Conservation (phyloP, 2,797 vertebrate species). For the Lates japonicus region DNA sequence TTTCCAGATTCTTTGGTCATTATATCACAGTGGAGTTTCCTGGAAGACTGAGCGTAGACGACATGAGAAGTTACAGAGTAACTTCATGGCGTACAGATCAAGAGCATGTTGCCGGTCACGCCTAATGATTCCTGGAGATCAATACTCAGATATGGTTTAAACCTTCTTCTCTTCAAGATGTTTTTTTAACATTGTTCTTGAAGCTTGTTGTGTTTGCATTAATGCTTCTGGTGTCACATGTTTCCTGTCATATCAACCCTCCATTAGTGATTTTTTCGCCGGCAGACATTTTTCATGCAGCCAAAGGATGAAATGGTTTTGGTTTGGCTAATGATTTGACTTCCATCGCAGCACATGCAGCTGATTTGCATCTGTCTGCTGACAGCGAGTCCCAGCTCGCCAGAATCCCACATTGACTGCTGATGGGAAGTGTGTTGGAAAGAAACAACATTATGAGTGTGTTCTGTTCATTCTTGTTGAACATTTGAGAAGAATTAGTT, state of each 20-base stretch:
- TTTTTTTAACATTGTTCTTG: neutral
- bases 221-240: neutral
- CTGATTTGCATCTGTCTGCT: slow-evolving; percentile 70
- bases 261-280: neutral
- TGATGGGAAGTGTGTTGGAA: neutral
- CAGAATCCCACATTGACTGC: neutral
- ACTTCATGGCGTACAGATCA: slow-evolving; percentile 46
- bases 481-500: neutral
- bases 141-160: slow-evolving; percentile 67
- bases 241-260: neutral
- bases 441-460: neutral
- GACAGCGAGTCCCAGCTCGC: slow-evolving; percentile 37
- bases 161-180: neutral
- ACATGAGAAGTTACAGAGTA: slow-evolving; percentile 73
- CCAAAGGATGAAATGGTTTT: slow-evolving; percentile 34
- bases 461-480: neutral
- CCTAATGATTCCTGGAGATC: slow-evolving; percentile 73
- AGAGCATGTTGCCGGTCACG: slow-evolving; percentile 36
- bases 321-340: slow-evolving; percentile 78
- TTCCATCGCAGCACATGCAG: slow-evolving; percentile 57
- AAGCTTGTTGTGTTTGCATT: neutral
- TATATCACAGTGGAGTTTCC: slow-evolving; percentile 47
- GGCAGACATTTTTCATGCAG: slow-evolving; percentile 18
- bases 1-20: slow-evolving; percentile 65
- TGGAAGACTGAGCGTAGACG: slow-evolving; percentile 52